Evolutionary conservation across 2,797 vertebrate species (phyloP), one percentile per base, ranked within the genome.

Genomic region (Hemibagrus guttatus): DNA sequence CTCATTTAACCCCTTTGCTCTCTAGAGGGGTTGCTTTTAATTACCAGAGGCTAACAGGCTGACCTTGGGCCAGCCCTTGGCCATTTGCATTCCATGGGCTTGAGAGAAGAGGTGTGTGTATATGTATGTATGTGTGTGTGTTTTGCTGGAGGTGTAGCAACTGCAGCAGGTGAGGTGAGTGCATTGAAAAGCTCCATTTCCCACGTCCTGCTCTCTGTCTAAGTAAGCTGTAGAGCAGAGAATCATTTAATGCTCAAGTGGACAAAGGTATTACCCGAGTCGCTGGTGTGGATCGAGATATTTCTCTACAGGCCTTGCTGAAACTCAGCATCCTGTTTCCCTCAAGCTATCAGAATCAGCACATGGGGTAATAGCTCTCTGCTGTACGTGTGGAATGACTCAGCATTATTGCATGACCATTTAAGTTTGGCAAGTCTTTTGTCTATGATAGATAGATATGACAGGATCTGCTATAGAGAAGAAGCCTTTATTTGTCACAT

Each of bases 21-120:
- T 96, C 95, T 91, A 91, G 95, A 93, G 96, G 95, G 94, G 95
- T 97, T 96, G 92, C 95, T 95, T 97, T 98, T 97, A 97, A 98
- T 99, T 98, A 97, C 94, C 94, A 94, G 91, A 95, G 96, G 96
- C 95, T 95, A 96, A 96, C 96, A 92, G 90, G 92, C 95, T 97
- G 96, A 97, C 96, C 97, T 97, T 93, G 96, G 94, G 93, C 93
- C 92, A 92, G 92, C 91, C 92, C 93, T 95, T 71, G 95, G 92
- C 96, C 95, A 95, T 95, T 95, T 95, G 95, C 93, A 95, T 95
- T 95, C 93, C 94, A 94, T 94, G 94, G 94, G 96, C 94, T 95
- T 66, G 79, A 81, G 64, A 49, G 82, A 88, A 68, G 74, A 54
- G 26, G 78, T 84, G 84, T 59, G 82, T 64, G 85, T 89, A 80